Evolutionary conservation across 1,140 invertebrate genomes (phyloP).

Genomic region (Myzus persicae): DNA sequence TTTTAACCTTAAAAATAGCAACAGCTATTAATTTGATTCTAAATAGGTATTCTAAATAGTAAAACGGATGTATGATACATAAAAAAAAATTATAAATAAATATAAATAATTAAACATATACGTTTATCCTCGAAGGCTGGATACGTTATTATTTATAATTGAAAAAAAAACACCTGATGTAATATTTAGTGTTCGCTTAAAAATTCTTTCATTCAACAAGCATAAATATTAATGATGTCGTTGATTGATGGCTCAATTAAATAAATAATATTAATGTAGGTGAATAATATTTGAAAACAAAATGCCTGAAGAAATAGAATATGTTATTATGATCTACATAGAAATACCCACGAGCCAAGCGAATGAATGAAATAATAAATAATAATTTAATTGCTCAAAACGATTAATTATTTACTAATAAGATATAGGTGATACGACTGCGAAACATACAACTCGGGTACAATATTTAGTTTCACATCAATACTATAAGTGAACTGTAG

Average conservation of each 20-base stretch:
- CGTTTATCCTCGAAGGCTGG: background rate
- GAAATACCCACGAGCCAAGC: background rate
- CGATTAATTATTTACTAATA: background rate
- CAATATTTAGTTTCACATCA: background rate
- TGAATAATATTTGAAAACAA: background rate
- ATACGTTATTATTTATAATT: background rate
- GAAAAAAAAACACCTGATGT: background rate
- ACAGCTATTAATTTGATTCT: background rate
- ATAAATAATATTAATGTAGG: background rate
- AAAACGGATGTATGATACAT: background rate
- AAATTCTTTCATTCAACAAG: background rate
- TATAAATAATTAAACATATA: background rate
- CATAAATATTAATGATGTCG: background rate
- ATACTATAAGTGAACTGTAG: background rate
- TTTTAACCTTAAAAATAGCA: background rate
- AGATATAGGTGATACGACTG: background rate
- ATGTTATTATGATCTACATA: background rate
- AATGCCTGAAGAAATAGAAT: background rate
- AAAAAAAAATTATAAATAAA: background rate
- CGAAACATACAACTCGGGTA: background rate
- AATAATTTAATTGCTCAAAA: background rate
- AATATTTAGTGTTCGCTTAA: background rate
- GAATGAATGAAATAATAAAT: background rate
- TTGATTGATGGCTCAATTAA: background rate
- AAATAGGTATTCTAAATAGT: background rate